Conservation (phyloP, 2,797 vertebrate genomes). For the Nannoperca obscura region DNA sequence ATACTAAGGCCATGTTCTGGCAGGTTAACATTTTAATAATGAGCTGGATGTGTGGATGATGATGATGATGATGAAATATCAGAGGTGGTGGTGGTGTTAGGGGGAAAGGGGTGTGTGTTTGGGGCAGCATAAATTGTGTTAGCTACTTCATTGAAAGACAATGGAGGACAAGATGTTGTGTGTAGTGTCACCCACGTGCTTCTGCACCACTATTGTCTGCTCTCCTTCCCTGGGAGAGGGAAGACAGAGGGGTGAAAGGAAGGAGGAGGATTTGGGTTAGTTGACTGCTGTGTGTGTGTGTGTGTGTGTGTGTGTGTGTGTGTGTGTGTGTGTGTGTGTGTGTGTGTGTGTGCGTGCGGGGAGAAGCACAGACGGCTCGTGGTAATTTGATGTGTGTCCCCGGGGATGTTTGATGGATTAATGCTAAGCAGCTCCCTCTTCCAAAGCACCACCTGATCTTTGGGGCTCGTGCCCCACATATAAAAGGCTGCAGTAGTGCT, state of each 20-base stretch:
- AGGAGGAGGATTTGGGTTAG: conserved; percentile 42
- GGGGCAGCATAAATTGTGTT: conserved; percentile 60
- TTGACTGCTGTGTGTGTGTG: conserved; percentile 41
- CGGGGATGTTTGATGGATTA: conserved; percentile 91
- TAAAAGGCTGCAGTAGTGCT: conserved; percentile 87
- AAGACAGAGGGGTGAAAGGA: conserved; percentile 49
- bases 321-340: conserved; percentile 26
- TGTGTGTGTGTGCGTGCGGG: conserved; percentile 18
- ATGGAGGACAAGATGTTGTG: conserved; percentile 77
- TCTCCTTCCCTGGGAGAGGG: conserved; percentile 54
- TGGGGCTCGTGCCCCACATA: conserved; percentile 85
- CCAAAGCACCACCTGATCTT: conserved; percentile 88
- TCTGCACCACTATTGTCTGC: conserved; percentile 77
- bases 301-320: conserved; percentile 21
- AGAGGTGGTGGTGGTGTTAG: conserved; percentile 4
- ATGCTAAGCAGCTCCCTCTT: conserved; percentile 87
- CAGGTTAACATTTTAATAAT: conserved; percentile 18
- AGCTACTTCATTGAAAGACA: conserved; percentile 77
- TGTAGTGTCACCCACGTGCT: conserved; percentile 76
- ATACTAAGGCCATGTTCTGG: background rate
- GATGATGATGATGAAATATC: conserved; percentile 35
- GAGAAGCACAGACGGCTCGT: conserved; percentile 82
- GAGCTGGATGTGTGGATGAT: background rate
- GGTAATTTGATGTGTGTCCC: conserved; percentile 89
- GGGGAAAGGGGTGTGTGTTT: conserved; percentile 23